Conservation (phyloP, 1,140 invertebrate species). For the Conus ventricosus region DNA sequence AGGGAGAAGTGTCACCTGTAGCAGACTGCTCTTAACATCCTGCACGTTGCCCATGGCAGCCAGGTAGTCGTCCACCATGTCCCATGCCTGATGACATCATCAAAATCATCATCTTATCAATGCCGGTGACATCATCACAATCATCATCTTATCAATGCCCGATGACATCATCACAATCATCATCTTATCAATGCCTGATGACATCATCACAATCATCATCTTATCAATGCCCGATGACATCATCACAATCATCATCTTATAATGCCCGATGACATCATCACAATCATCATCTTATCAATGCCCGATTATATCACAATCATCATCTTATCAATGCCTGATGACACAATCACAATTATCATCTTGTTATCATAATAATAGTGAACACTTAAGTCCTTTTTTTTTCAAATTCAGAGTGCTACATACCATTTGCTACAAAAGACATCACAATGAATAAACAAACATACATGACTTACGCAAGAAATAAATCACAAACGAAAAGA, state of each 20-base stretch:
- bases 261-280: no score
- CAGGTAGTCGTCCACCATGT: constrained; percentile 58
- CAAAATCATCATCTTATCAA: neutral
- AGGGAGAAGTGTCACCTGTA: constrained; percentile 47
- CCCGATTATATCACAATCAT: neutral
- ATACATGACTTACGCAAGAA: no score
- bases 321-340: neutral
- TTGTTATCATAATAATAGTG: neutral
- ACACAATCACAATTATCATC: neutral
- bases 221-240: no score
- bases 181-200: neutral
- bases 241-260: no score
- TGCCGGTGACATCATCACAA: neutral
- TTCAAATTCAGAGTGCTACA: no score
- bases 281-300: no score
- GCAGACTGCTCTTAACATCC: constrained; percentile 51
- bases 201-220: no score
- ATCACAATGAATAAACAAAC: no score
- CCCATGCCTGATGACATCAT: constrained; percentile 54
- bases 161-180: neutral
- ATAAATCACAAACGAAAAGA: no score
- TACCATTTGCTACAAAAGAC: no score
- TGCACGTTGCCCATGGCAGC: constrained; percentile 58
- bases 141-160: neutral
- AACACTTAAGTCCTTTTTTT: no score